Base-by-base conservation (phyloP, 2,888 invertebrate species). In the Stictocephala bisonia region DNA sequence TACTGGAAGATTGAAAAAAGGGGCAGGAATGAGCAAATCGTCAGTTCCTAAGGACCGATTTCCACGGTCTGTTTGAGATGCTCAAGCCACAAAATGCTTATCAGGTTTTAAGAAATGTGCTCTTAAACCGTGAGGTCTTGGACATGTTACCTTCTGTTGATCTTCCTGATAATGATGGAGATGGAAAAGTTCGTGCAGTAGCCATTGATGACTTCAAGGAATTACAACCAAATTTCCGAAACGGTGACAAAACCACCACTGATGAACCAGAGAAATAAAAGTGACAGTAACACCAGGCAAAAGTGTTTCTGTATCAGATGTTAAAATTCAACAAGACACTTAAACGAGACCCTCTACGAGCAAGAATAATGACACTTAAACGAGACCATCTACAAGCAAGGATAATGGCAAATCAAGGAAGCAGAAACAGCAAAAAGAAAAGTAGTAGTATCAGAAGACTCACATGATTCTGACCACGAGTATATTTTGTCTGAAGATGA, bases 1-100 rank as follows among this genome's bases (percentile, higher is more conserved):
- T 77, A n/a, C 48, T 79, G 24, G 72, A 50, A 13, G 73, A 77
- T 18, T 79, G 78, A 78, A 75, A 48, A 48, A 71, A 29, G 60
- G 60, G 15, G 26, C 60, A 26, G 71, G 71, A 40, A 71, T 44
- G 18, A 40, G n/a, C 56, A 58, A 58, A 58, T 29, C 70, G 35
- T 56, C 72, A 6, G 35, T 75, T 22, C 75, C 69, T 29, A 74
- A 76, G 58, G 72, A 76, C 66, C 44, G 41, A 15, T 75, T 75
- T 60, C 75, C 74, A 70, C 41, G 48, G 48, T 31, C 64, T 75
- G 18, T 66, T 67, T 48, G 73, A 73, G 20, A 50, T 56, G 56
- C 56, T 73, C n/a, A 51, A 73, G 27, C 27, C 58, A 15, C 60
- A 58, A 20, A 71, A 75, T 27, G 41, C 27, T 9, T 74, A 72